phyloP scores from a whole-genome alignment of 2,888 invertebrate genomes.

The Phaonia tiefii region DNA sequence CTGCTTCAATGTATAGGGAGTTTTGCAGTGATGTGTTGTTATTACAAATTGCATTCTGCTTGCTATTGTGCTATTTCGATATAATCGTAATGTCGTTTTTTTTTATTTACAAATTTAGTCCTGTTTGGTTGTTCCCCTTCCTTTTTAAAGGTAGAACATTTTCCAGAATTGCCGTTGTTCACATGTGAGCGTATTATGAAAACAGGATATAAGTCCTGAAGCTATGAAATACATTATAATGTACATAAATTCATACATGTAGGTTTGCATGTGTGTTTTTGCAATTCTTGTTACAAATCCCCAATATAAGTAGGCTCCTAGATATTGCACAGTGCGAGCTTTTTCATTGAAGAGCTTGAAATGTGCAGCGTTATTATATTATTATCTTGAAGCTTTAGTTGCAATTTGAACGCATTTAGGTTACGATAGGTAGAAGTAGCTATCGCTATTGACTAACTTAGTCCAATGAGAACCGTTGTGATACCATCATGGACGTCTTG shows the following conservation, averaged over 20 bases:
- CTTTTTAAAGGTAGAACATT: constrained; percentile 3
- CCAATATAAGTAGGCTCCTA: too few species aligned
- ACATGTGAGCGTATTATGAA: constrained; percentile 27
- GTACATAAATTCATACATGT: too few species aligned
- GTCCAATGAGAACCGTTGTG: too few species aligned
- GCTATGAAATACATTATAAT: constrained; percentile 57
- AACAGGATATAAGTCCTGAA: constrained; percentile 55
- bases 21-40: constrained; percentile 19
- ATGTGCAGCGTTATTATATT: too few species aligned
- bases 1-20: background rate
- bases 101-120: constrained; percentile 27
- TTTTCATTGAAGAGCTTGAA: too few species aligned
- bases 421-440: too few species aligned
- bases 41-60: constrained; percentile 54
- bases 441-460: too few species aligned
- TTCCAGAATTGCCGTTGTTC: background rate
- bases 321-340: too few species aligned
- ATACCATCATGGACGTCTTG: too few species aligned
- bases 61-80: background rate
- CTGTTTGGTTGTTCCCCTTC: constrained; percentile 39
- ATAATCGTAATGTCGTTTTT: constrained; percentile 38
- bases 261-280: constrained; percentile 40
- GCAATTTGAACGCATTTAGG: too few species aligned
- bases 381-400: too few species aligned
- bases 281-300: constrained; percentile 24